These are phyloP conservation scores for Cabera pusaria DNA, from an alignment of 2,888 invertebrate species.

Conservation along the genomic window DNA sequence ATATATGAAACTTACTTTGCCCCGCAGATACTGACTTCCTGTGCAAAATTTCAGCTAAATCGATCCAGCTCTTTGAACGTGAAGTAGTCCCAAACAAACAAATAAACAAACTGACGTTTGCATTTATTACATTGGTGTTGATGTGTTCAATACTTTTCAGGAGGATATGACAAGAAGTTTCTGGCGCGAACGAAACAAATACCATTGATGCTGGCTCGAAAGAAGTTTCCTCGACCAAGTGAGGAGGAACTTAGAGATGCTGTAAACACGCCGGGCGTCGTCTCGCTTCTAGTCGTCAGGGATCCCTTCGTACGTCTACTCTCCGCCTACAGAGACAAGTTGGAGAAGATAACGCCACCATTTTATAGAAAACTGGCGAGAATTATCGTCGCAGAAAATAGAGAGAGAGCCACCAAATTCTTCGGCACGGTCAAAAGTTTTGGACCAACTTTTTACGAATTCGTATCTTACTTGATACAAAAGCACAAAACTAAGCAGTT, in stretches of 20 bases:
- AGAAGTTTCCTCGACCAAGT: constrained; percentile 87
- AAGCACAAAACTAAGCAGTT: constrained; percentile 80
- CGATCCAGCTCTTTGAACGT: too few species aligned
- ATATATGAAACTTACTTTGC: too few species aligned
- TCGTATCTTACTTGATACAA: constrained; percentile 86
- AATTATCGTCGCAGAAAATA: constrained; percentile 85
- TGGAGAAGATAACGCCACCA: constrained; percentile 87
- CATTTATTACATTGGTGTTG: too few species aligned
- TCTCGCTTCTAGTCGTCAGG: constrained; percentile 87
- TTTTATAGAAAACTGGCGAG: constrained; percentile 87
- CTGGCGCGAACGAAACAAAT: constrained; percentile 83
- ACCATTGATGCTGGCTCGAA: constrained; percentile 86
- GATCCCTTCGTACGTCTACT: constrained; percentile 89
- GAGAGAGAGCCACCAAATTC: constrained; percentile 59
- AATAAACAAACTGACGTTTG: too few species aligned
- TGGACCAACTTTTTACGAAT: constrained; percentile 88
- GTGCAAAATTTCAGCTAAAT: too few species aligned
- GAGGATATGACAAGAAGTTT: constrained; percentile 84
- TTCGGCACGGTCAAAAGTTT: constrained; percentile 63
- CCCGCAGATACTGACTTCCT: too few species aligned
- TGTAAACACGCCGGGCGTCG: constrained; percentile 81
- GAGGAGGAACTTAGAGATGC: constrained; percentile 84
- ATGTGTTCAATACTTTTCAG: too few species aligned
- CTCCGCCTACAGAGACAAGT: constrained; percentile 89
- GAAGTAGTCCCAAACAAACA: too few species aligned